A percentile compares a stretch with the other conserved stretches of the same genome.
Evolutionary conservation across 2,888 invertebrate genomes (phyloP).

Genomic region (Polydrusus cervinus): DNA sequence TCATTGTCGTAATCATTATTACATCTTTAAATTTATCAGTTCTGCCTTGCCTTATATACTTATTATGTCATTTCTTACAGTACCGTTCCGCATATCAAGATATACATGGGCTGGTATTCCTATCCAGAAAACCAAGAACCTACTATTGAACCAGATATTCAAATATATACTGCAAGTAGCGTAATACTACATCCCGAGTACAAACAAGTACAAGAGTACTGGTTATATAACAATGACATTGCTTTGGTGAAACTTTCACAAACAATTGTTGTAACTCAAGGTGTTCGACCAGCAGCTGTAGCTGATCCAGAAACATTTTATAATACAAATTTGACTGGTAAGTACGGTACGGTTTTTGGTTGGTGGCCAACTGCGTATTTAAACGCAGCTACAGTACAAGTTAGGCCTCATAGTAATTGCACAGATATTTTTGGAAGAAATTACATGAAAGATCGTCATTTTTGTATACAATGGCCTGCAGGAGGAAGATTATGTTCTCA

Average conservation of each 20-base stretch:
- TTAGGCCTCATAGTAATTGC: background rate
- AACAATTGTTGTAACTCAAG: background rate
- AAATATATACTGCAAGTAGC: background rate
- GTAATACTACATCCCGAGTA: background rate
- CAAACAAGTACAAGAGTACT: background rate
- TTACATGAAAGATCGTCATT: background rate
- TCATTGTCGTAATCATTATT: too few species aligned
- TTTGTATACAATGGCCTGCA: slow-evolving; percentile 7
- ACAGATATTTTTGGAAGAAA: background rate
- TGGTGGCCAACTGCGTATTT: slow-evolving; percentile 9
- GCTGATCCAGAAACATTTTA: slow-evolving; percentile 6
- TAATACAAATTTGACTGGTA: background rate
- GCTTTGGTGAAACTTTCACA: background rate
- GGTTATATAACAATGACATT: background rate
- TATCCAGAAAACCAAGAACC: slow-evolving; percentile 1
- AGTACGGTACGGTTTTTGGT: slow-evolving; percentile 4
- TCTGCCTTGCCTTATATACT: too few species aligned
- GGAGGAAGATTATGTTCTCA: slow-evolving; percentile 13
- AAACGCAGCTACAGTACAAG: background rate
- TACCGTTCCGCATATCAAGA: background rate
- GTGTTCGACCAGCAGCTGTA: background rate
- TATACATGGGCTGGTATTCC: slow-evolving; percentile 9
- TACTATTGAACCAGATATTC: background rate
- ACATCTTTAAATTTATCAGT: background rate
- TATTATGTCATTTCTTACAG: background rate